Evolutionary conservation across 2,113 vertebrate species (phyloP).

Genomic region (Lamprotornis superbus): DNA sequence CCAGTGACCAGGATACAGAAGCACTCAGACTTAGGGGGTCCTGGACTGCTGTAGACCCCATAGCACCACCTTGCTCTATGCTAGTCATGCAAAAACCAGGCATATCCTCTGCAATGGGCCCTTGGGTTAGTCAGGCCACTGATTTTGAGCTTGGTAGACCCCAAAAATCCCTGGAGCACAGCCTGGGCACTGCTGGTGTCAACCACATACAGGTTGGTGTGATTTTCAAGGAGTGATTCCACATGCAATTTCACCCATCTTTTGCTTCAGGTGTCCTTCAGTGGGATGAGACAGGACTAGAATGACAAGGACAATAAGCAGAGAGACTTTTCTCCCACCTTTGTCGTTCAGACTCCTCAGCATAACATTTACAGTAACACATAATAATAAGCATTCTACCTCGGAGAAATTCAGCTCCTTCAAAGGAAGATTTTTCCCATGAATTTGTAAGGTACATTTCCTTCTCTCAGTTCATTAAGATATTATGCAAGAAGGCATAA

Average conservation of each 20-base stretch:
- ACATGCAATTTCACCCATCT: neutral
- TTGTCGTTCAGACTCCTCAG: neutral
- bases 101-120: neutral
- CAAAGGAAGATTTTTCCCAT: neutral
- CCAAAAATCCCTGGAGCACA: neutral
- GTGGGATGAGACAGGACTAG: neutral
- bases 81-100: neutral
- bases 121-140: neutral
- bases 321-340: neutral
- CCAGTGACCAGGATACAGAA: neutral
- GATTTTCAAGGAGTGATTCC: neutral
- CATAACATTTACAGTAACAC: neutral
- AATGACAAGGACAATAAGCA: neutral
- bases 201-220: neutral
- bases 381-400: constrained; percentile 26
- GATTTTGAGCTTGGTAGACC: neutral
- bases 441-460: neutral
- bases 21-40: too few species aligned
- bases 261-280: neutral
- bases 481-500: neutral
- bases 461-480: neutral
- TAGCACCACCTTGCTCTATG: neutral
- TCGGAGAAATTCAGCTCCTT: neutral
- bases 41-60: neutral
- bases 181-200: neutral